Evolutionary conservation across 2,113 vertebrate genomes (phyloP), one percentile per base, ranked within the genome.

Genomic region (Thomomys bottae): DNA sequence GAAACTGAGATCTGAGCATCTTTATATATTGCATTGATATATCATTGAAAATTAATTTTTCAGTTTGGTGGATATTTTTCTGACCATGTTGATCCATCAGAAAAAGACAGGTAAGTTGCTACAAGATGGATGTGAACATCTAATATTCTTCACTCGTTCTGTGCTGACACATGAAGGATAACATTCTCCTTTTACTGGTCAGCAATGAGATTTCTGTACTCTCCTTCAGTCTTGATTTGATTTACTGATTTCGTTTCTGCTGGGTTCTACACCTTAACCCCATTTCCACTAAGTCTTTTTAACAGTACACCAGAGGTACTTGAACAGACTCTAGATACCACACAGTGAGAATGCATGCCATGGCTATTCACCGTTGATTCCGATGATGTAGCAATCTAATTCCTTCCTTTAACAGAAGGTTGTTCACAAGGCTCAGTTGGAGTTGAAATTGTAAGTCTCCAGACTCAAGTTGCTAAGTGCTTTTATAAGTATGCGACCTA

Each of bases 251-350:
- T 67, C 28, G 38, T 61, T 86, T 92, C 70, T 45, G 2, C 32
- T 40, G n/a, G 59, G 17, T 72, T 21, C 66, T 45, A 66, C 63
- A 32, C 83, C 23, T 6, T 32, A 0, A 78, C 5, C 61, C 28
- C 11, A 73, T 68, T 59, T 17, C 57, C 57, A 59, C 21, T 59
- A 78, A 90, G 28, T 12, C 68, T 10, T 6, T 72, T 78, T 83
- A 12, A 87, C 0, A 84, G 6, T 10, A 32, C 18, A 1, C 28
- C 24, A 76, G 15, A 54, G 12, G 8, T 3, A 32, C 40, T 4
- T 4, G 4, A 7, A 2, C 0, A 32, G 4, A 4, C 40, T 15
- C 28, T 75, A 24, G 14, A 64, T 40, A 21, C 6, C 49, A 54
- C 49, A 14, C 2, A 54, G 49, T 15, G 14, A 54, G 11, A 54